These are phyloP conservation scores for Tympanoctomys barrerae DNA, from an alignment of 2,797 vertebrate species.

Conservation along the genomic window DNA sequence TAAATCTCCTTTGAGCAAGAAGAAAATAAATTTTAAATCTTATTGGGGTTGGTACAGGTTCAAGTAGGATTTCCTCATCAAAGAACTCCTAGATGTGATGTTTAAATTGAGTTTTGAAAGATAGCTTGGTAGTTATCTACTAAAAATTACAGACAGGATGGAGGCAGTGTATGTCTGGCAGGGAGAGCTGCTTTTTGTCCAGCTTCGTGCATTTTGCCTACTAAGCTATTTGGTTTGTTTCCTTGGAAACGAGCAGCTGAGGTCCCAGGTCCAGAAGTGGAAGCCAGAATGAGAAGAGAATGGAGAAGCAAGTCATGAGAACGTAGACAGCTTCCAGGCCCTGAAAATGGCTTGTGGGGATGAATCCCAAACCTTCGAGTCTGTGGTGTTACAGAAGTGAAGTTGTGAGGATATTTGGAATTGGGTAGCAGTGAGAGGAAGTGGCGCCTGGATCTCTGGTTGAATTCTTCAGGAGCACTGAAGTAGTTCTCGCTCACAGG, in stretches of 20 bases:
- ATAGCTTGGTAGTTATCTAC: not conserved
- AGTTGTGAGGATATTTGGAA: not conserved
- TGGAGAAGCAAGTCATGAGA: not conserved
- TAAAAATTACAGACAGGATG: not conserved
- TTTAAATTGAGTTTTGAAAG: constrained; percentile 35
- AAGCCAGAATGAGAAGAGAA: not conserved
- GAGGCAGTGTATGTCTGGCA: not conserved
- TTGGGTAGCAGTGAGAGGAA: not conserved
- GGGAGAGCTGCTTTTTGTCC: not conserved
- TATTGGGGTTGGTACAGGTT: not conserved
- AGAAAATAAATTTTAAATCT: not conserved
- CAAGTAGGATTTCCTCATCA: not conserved
- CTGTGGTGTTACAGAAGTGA: not conserved
- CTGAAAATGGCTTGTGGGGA: not conserved
- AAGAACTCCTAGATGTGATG: not conserved
- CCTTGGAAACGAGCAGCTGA: not conserved
- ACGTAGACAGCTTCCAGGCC: not conserved
- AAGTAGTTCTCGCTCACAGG: not conserved
- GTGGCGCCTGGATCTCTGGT: not conserved
- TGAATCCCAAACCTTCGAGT: not conserved
- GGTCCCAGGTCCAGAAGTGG: not conserved
- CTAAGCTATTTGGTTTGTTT: not conserved
- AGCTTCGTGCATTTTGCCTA: not conserved
- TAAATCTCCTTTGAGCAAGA: not conserved
- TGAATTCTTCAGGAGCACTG: not conserved